phyloP scores from a whole-genome alignment of 2,888 invertebrate genomes.

The Archips xylosteana region DNA sequence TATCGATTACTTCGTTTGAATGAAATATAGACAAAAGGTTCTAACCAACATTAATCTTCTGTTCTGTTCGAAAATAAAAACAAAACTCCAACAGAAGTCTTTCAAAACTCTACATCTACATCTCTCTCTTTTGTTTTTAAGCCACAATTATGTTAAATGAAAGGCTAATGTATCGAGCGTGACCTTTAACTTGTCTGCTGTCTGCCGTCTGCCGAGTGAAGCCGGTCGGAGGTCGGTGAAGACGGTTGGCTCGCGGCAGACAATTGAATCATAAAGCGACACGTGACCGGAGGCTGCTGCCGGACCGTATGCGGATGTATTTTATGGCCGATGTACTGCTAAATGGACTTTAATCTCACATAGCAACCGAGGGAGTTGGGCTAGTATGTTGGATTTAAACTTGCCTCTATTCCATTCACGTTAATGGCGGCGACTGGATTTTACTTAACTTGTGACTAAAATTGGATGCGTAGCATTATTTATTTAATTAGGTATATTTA shows the following conservation, averaged over 20 bases:
- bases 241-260: constrained; percentile 56
- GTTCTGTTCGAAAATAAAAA: background rate
- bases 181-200: constrained; percentile 39
- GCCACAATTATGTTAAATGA: constrained; percentile 14
- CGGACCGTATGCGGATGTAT: constrained; percentile 2
- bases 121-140: background rate
- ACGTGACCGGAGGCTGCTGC: constrained; percentile 45
- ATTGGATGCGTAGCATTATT: background rate
- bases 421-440: background rate
- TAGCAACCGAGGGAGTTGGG: background rate
- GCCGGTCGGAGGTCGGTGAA: constrained; percentile 58
- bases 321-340: constrained; percentile 11
- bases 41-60: too few relatives aligned
- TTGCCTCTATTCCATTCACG: background rate
- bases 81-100: background rate
- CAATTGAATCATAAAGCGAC: constrained; percentile 80
- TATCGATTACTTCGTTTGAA: too few relatives aligned
- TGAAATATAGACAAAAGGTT: too few relatives aligned
- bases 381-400: background rate
- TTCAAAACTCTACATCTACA: background rate
- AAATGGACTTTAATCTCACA: constrained; percentile 20
- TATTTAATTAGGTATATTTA: background rate
- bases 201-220: constrained; percentile 58
- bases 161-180: constrained; percentile 26
- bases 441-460: background rate